Evolutionary conservation across 1,140 invertebrate species (phyloP), one percentile per base, ranked within the genome.

Genomic region (Dendrolimus kikuchii): DNA sequence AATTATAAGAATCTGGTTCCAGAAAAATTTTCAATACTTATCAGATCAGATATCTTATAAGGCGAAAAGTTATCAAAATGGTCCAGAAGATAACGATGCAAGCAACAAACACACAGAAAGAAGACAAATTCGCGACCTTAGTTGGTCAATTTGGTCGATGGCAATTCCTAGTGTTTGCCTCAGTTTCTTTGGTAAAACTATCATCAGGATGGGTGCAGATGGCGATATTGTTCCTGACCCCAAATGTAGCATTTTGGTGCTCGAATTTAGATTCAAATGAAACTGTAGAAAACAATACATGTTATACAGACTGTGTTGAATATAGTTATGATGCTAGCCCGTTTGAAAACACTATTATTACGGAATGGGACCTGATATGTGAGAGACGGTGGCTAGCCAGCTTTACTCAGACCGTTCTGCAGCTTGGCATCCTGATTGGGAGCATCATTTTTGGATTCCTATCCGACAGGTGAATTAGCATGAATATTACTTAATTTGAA

Each of bases 121-220:
- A 87, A 49, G 79, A 85, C 50, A 57, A 56, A 0, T 61, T 85
- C 7, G 68, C 71, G 0, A 72, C 68, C 37, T 49, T 86, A 4
- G 49, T 91, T 42, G 90, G 90, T 0, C 82, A 87, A 37, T 89
- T 91, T 47, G 90, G 90, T 36, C 80, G 71, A 62, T 91, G 90
- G 90, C 90, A 91, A 58, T 72, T 89, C 6, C 53, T 88, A 48
- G 65, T 90, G 0, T 86, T 87, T 41, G 55, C 77, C 0, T 74
- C 88, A 0, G 79, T 90, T 5, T 89, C 86, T 0, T 42, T 90
- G 7, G 79, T 90, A 8, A 90, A 90, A 62, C 68, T 90, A 47
- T 89, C 88, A 1, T 88, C 89, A 10, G 88, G 88, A 38, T 89
- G 88, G 88, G 87, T 89, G 6, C 89, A 90, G 55, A 75, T 90